Evolutionary conservation across 2,797 vertebrate genomes (phyloP), one percentile per base, ranked within the genome.

Genomic region (Darevskia nairensis): DNA sequence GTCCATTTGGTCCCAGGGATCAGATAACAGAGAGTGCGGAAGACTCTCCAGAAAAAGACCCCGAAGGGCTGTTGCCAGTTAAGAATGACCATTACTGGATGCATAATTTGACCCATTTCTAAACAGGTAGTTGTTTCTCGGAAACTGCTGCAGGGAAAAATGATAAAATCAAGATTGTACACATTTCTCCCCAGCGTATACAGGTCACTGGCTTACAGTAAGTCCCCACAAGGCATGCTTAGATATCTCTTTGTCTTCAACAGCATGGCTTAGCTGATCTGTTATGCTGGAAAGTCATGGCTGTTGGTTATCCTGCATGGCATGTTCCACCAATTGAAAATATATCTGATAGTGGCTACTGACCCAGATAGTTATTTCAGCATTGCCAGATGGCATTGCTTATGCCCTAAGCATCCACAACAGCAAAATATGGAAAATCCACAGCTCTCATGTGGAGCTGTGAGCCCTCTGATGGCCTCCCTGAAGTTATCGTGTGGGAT

Each of bases 231-330:
- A 87, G 23, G 32, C 32, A 74, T 59, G 1, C 32, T 79, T 21
- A 32, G 0, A 44, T 3, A 0, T 41, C 1, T 29, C 61, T 13
- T 29, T 17, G 29, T 50, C 41, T 8, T 32, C 21, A 32, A 82
- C 15, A 21, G 15, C 41, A 46, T 32, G 17, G 21, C 41, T 19
- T 25, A 27, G 35, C 55, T 50, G 50, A 23, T 72, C n/a, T 55
- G 29, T 71, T 83, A 39, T 74, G 68, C 21, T n/a, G 8, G 44
- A 1, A 69, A 69, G 10, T 69, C 46, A 46, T 10, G 13, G 27
- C 17, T 41, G 3, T 13, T 71, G 27, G 7, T 46, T n/a, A 27
- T 1, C 17, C 41, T 32, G 66, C 41, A 71, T 46, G 44, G 15
- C 21, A 6, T 23, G 41, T 46, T 83, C 29, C 29, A 19, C 50